Base-by-base conservation (phyloP, 2,113 vertebrate genomes). In the Lagenorhynchus albirostris region DNA sequence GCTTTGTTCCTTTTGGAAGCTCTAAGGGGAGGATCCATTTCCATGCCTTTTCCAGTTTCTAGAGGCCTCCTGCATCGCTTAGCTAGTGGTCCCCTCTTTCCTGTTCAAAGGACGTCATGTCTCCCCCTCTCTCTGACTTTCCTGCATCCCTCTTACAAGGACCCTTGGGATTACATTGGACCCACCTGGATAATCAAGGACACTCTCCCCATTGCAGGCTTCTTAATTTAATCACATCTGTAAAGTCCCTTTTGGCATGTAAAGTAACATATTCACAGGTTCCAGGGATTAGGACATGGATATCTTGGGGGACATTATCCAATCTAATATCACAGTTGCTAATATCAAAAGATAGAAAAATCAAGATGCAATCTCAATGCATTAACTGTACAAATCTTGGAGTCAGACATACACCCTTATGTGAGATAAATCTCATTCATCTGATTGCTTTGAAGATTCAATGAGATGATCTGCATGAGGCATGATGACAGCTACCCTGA, bases 401-500 rank as follows among this genome's bases (percentile, higher is more conserved):
- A 38, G 60, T 88, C 68, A 73, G 63, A 76, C 44, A 36, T 33
- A n/a, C 3, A 20, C 36, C 14, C 73, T 44, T 41, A 6, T 0
- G 0, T 29, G 53, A 95, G 55, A 68, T 68, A 67, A 63, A 84
- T 44, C 41, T 33, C 23, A 31, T 71, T 76, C 73, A 12, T 77
- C 65, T 23, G 65, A 89, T 44, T 23, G 85, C 94, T 91, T 88
- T 89, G 86, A 91, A 89, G 77, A 84, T 65, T 50, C 80, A 76
- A 18, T 77, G 82, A 74, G 58, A 31, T 90, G 33, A 65, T 83
- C 55, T 3, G 1, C 47, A 20, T 26, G 92, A 70, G 63, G 77
- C 38, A 14, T 5, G 33, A 83, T 18, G 33, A 92, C 81, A 94
- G 82, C 74, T 68, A 33, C 29, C 33, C 25, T 47, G 44, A 10